These are phyloP conservation scores for Plagiodera versicolora DNA, from an alignment of 2,888 invertebrate species.

Conservation along the genomic window DNA sequence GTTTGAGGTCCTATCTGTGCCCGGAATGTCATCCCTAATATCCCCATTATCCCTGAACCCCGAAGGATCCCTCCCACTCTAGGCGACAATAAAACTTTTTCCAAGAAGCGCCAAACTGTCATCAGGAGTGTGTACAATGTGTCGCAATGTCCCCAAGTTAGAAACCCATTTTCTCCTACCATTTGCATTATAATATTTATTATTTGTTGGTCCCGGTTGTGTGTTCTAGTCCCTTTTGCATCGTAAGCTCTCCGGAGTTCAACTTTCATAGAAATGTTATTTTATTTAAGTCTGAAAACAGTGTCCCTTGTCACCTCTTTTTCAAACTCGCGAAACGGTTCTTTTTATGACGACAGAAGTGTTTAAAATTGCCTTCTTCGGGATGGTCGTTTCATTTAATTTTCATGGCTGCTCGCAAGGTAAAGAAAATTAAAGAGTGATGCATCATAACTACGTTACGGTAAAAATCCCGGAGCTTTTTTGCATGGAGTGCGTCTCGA, in stretches of 20 bases:
- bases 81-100: conserved; percentile 54
- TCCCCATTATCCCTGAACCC: conserved; percentile 34
- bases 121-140: conserved; percentile 54
- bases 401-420: conserved; percentile 50
- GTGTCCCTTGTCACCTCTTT: conserved; percentile 53
- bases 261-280: conserved; percentile 52
- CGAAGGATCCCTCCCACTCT: conserved; percentile 40
- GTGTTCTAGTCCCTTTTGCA: conserved; percentile 49
- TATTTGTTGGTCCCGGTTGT: conserved; percentile 55
- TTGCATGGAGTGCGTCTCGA: conserved; percentile 38
- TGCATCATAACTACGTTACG: conserved; percentile 52
- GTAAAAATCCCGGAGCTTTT: conserved; percentile 46
- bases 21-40: conserved; percentile 40
- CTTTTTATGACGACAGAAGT: conserved; percentile 55
- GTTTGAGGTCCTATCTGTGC: conserved; percentile 31
- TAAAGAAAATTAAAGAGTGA: conserved; percentile 51
- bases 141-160: conserved; percentile 52
- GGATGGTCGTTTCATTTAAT: conserved; percentile 55
- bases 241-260: conserved; percentile 49
- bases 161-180: conserved; percentile 42
- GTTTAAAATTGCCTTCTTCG: conserved; percentile 55
- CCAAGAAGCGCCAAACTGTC: conserved; percentile 54
- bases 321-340: conserved; percentile 53
- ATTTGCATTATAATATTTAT: conserved; percentile 57
- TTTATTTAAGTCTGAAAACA: conserved; percentile 53